Evolutionary conservation across 2,888 invertebrate genomes (phyloP).

Genomic region (Drosophila anomelani): DNA sequence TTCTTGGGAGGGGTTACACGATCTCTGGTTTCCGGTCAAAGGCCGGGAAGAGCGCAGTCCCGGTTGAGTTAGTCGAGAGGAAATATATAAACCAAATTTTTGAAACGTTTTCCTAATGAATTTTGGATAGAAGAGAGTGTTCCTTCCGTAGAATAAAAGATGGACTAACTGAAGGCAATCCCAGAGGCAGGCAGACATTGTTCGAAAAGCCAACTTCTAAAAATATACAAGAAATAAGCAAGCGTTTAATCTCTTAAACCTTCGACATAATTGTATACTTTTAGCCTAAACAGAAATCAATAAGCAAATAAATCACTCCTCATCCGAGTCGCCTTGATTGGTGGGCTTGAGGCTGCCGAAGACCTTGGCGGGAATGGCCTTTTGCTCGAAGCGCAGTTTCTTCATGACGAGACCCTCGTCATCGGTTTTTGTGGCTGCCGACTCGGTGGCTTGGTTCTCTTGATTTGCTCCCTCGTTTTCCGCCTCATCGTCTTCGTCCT

Average conservation of each 20-base stretch:
- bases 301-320: constrained; percentile 55
- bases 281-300: constrained; percentile 3
- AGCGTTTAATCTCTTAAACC: background rate
- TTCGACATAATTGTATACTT: background rate
- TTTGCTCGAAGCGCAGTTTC: constrained; percentile 92
- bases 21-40: constrained; percentile 7
- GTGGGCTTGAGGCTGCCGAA: constrained; percentile 90
- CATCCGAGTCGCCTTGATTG: constrained; percentile 74
- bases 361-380: constrained; percentile 94
- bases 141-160: constrained; percentile 3
- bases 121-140: constrained; percentile 35
- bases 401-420: constrained; percentile 86
- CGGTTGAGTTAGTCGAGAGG: background rate
- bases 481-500: constrained; percentile 86
- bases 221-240: too few species aligned
- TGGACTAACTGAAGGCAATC: constrained; percentile 11
- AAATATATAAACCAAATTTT: constrained; percentile 1
- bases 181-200: constrained; percentile 1
- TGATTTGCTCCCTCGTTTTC: constrained; percentile 85
- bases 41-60: constrained; percentile 6
- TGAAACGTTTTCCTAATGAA: constrained; percentile 15
- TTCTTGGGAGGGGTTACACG: constrained; percentile 22
- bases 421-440: constrained; percentile 83
- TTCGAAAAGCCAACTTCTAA: background rate
- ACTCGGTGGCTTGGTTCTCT: constrained; percentile 21